Evolutionary conservation across 2,888 invertebrate genomes (phyloP).

Genomic region (Cybosia mesomella): DNA sequence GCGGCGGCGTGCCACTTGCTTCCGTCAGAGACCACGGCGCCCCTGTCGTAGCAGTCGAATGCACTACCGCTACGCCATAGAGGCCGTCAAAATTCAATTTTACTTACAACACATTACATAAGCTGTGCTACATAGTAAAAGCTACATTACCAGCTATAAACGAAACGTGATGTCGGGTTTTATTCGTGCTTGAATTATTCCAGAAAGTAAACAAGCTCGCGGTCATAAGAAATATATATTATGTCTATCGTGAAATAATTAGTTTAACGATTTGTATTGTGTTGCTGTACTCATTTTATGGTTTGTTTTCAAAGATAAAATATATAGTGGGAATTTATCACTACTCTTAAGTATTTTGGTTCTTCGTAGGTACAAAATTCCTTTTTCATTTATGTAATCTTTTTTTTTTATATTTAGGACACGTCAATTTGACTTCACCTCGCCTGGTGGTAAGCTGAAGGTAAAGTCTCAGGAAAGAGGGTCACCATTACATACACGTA

Average conservation of each 20-base stretch:
- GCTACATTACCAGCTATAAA: slow-evolving; percentile 42
- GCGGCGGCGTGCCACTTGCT: too few species aligned
- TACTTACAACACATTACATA: not conserved
- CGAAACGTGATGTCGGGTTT: slow-evolving; percentile 46
- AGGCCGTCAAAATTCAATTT: not conserved
- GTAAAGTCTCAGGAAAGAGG: too few species aligned
- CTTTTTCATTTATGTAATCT: not conserved
- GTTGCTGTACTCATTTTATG: not conserved
- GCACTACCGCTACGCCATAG: too few species aligned
- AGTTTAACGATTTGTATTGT: slow-evolving; percentile 4
- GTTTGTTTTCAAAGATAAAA: not conserved
- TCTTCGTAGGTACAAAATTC: not conserved
- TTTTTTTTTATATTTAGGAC: too few species aligned
- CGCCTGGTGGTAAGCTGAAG: too few species aligned
- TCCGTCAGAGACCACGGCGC: too few species aligned
- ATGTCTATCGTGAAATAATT: not conserved
- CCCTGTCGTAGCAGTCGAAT: too few species aligned
- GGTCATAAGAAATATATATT: slow-evolving; percentile 4
- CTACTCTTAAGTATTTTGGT: not conserved
- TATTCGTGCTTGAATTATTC: slow-evolving; percentile 45
- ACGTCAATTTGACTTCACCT: too few species aligned
- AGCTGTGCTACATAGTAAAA: slow-evolving; percentile 11
- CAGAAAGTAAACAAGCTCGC: slow-evolving; percentile 42
- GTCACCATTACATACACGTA: too few species aligned
- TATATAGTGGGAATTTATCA: not conserved